A percentile compares a stretch with the other conserved stretches of the same genome.
phyloP scores from a whole-genome alignment of 2,888 invertebrate species.

The Leptothorax acervorum region DNA sequence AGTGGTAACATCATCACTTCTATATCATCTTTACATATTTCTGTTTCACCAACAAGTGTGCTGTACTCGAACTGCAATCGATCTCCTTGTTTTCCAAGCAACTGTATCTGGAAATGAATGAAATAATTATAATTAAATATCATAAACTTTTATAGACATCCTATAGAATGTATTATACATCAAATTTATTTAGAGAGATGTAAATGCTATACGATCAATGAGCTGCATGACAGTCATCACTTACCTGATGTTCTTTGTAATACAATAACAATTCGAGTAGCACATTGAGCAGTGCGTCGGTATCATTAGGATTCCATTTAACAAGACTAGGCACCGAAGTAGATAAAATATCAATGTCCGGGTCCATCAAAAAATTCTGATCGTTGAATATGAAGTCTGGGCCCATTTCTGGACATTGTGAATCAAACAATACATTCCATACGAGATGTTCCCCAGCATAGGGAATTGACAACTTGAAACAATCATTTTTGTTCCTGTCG shows the following conservation, averaged over 20 bases:
- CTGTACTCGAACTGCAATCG: conserved; percentile 89
- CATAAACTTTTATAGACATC: not conserved
- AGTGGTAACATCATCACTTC: conserved; percentile 89
- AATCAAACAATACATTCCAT: conserved; percentile 91
- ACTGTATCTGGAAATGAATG: conserved; percentile 58
- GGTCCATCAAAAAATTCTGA: conserved; percentile 88
- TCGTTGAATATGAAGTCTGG: conserved; percentile 93
- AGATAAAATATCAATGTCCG: conserved; percentile 87
- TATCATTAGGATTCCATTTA: conserved; percentile 89
- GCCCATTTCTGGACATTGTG: conserved; percentile 88
- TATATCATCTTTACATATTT: conserved; percentile 87
- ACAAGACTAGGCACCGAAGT: conserved; percentile 88
- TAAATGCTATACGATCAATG: not conserved
- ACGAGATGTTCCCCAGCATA: conserved; percentile 89
- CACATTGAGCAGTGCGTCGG: conserved; percentile 88
- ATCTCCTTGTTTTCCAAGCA: conserved; percentile 83
- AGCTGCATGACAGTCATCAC: conserved; percentile 37
- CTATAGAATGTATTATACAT: not conserved
- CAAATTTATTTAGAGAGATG: not conserved
- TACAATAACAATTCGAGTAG: conserved; percentile 88
- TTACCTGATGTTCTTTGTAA: conserved; percentile 89
- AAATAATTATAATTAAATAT: not conserved
- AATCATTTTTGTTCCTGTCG: conserved; percentile 84
- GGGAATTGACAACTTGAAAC: conserved; percentile 89
- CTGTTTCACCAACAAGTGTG: conserved; percentile 87